phyloP scores from a whole-genome alignment of 2,888 invertebrate genomes.

The Rhopalosiphum nymphaeae region DNA sequence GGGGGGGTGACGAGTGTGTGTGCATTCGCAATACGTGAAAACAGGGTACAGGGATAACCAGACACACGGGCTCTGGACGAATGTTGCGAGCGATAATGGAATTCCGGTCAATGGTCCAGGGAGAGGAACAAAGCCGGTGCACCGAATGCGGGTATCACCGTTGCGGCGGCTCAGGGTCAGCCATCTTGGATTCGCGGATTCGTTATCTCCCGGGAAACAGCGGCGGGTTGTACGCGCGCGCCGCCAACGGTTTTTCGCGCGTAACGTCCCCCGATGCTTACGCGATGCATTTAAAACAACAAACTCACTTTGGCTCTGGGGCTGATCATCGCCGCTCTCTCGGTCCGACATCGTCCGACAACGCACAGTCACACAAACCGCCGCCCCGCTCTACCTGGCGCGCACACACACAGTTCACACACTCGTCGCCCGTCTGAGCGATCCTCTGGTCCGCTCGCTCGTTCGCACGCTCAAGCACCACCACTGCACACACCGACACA shows the following conservation, averaged over 20 bases:
- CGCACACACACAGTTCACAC: conserved; percentile 24
- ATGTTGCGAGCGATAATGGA: not conserved
- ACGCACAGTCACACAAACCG: conserved; percentile 66
- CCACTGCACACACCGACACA: not conserved
- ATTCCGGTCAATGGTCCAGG: not conserved
- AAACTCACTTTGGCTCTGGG: conserved; percentile 70
- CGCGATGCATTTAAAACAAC: not conserved
- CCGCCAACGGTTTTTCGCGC: not conserved
- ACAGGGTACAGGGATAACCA: not conserved
- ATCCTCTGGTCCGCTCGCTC: not conserved
- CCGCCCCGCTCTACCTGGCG: conserved; percentile 65
- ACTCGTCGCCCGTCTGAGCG: conserved; percentile 9
- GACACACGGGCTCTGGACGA: not conserved
- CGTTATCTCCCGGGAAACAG: conserved; percentile 38
- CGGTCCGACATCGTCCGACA: conserved; percentile 70
- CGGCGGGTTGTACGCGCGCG: not conserved
- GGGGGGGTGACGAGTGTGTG: not conserved
- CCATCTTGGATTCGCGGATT: conserved; percentile 53
- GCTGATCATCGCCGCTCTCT: conserved; percentile 70
- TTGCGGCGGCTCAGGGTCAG: conserved; percentile 37
- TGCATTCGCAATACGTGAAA: not conserved
- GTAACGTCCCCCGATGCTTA: not conserved
- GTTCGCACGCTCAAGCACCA: not conserved
- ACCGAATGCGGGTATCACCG: not conserved
- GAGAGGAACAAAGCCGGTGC: not conserved